Conservation (phyloP, 2,888 invertebrate genomes). For the Eurytoma californica region DNA sequence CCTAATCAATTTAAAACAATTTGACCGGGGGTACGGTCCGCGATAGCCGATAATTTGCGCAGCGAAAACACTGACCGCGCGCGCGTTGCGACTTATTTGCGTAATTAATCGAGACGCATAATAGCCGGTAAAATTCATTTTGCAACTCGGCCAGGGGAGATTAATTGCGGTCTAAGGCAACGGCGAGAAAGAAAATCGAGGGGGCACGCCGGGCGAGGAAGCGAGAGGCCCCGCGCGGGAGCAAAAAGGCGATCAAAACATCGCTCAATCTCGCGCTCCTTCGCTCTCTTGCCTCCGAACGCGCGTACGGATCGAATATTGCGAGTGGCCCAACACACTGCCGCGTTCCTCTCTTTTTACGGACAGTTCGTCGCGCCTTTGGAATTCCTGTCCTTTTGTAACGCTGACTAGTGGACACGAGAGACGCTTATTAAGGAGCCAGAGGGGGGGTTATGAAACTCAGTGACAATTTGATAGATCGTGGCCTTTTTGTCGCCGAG, state of each 20-base stretch:
- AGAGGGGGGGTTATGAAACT: conserved; percentile 60
- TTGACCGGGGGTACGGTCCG: conserved; percentile 25
- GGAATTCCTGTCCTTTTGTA: conserved; percentile 35
- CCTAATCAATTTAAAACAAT: conserved; percentile 54
- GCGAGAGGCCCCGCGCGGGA: background rate
- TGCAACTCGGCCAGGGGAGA: conserved; percentile 46
- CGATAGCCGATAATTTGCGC: conserved; percentile 38
- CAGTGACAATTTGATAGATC: conserved; percentile 73
- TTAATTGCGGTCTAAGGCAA: conserved; percentile 50
- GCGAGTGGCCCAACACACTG: conserved; percentile 1
- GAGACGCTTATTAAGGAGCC: conserved; percentile 67
- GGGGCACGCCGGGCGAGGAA: background rate
- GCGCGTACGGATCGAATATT: conserved; percentile 31
- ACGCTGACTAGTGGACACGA: conserved; percentile 36
- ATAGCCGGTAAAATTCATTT: conserved; percentile 53
- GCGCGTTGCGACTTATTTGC: conserved; percentile 48
- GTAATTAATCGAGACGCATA: conserved; percentile 53
- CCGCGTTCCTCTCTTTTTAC: conserved; percentile 1
- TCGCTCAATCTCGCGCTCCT: conserved; percentile 46
- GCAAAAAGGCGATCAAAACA: conserved; percentile 51
- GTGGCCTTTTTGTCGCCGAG: conserved; percentile 62
- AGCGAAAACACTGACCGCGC: conserved; percentile 30
- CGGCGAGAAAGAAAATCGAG: background rate
- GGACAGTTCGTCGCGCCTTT: background rate
- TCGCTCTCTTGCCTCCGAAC: conserved; percentile 7